Evolutionary conservation across 35 echinoderm and acorn worm species (phyloP).

Genomic region (Apostichopus japonicus): DNA sequence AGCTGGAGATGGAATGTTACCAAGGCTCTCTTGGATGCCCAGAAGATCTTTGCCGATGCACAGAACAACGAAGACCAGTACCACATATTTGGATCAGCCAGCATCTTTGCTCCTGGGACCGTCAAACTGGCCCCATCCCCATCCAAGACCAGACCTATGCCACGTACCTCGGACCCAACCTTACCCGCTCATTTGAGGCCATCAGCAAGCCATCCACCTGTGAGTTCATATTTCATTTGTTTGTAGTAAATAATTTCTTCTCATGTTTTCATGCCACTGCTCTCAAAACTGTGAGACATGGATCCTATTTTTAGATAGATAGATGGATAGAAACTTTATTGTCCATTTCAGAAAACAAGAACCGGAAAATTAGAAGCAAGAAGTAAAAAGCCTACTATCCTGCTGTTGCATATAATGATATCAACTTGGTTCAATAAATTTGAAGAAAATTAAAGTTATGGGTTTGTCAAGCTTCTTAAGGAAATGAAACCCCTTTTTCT

Average conservation of each 20-base stretch:
- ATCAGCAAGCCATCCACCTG: conserved; percentile 78
- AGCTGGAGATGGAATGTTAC: conserved; percentile 97
- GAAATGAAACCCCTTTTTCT: neutral
- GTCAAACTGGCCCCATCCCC: conserved; percentile 71
- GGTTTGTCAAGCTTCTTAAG: too few relatives aligned
- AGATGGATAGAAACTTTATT: too few relatives aligned
- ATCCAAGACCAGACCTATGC: conserved; percentile 84
- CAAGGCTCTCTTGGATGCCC: conserved; percentile 86
- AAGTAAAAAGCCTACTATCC: too few relatives aligned
- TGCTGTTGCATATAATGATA: too few relatives aligned
- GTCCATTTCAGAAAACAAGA: too few relatives aligned
- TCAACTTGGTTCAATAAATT: too few relatives aligned
- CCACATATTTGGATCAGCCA: conserved; percentile 66
- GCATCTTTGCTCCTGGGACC: conserved; percentile 52
- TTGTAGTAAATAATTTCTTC: neutral
- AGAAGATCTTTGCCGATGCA: conserved; percentile 50
- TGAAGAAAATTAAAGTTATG: too few relatives aligned
- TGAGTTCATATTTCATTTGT: neutral
- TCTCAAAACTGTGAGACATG: too few relatives aligned
- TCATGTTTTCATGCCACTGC: too few relatives aligned
- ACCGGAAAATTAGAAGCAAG: too few relatives aligned
- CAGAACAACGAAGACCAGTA: conserved; percentile 7
- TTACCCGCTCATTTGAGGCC: conserved; percentile 89
- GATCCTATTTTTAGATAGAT: too few relatives aligned
- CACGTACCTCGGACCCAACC: conserved; percentile 79